Conservation (phyloP, 1,140 invertebrate species). For the Zelostemma sp. region DNA sequence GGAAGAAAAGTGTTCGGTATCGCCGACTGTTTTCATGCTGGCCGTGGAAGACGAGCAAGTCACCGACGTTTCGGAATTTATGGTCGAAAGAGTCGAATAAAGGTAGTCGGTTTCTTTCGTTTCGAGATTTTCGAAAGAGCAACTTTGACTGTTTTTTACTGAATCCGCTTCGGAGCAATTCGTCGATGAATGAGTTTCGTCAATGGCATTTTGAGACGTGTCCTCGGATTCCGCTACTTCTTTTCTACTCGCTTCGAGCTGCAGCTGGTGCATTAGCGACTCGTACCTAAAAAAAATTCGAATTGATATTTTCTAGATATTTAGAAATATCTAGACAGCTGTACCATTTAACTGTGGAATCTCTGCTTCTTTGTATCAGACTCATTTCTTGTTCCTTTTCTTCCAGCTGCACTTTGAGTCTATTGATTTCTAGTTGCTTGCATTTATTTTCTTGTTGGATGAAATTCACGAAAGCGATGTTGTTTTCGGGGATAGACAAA, state of each 20-base stretch:
- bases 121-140: background rate
- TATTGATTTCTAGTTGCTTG: constrained; percentile 40
- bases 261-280: constrained; percentile 41
- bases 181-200: too few species aligned
- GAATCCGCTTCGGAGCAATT: too few species aligned
- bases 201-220: too few species aligned
- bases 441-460: constrained; percentile 39
- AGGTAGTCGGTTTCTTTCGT: background rate
- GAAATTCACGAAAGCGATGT: constrained; percentile 43
- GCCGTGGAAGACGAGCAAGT: background rate
- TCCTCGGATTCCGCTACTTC: too few species aligned
- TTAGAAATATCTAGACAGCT: background rate
- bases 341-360: constrained; percentile 50
- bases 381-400: constrained; percentile 49
- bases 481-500: constrained; percentile 48
- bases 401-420: constrained; percentile 44
- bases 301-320: constrained; percentile 5
- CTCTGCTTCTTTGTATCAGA: constrained; percentile 46
- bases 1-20: background rate
- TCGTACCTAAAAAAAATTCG: constrained; percentile 16
- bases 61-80: background rate
- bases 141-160: too few species aligned
- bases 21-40: background rate
- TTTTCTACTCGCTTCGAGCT: constrained; percentile 25
- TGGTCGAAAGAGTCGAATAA: background rate